Evolutionary conservation across 2,888 invertebrate species (phyloP).

Genomic region (Leucophenga maculata): DNA sequence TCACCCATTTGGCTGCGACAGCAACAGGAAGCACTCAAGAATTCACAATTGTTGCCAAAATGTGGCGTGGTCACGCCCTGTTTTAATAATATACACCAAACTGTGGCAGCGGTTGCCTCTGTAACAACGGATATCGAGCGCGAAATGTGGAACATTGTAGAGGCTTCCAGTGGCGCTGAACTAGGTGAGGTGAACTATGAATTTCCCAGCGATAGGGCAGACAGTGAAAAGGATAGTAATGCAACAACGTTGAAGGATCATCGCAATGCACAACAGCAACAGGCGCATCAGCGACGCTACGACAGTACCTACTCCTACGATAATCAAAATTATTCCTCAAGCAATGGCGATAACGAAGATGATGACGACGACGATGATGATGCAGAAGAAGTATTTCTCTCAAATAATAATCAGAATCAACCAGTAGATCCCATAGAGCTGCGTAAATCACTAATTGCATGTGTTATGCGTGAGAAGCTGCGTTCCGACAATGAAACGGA

Average conservation of each 20-base stretch:
- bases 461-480: slow-evolving; percentile 62
- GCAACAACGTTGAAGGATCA: slow-evolving; percentile 36
- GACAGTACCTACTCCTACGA: slow-evolving; percentile 65
- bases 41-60: slow-evolving; percentile 55
- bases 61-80: slow-evolving; percentile 62
- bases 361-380: slow-evolving; percentile 45
- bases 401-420: slow-evolving; percentile 38
- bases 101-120: slow-evolving; percentile 71
- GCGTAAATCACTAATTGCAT: slow-evolving; percentile 52
- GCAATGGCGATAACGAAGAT: slow-evolving; percentile 56
- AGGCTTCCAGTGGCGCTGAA: slow-evolving; percentile 72
- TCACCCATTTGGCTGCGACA: slow-evolving; percentile 78
- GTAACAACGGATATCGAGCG: slow-evolving; percentile 70
- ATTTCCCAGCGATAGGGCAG: slow-evolving; percentile 48
- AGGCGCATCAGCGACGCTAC: slow-evolving; percentile 44
- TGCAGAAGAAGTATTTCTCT: slow-evolving; percentile 67
- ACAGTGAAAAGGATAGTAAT: slow-evolving; percentile 40
- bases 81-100: slow-evolving; percentile 69
- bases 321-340: slow-evolving; percentile 66
- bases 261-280: slow-evolving; percentile 24
- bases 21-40: slow-evolving; percentile 68
- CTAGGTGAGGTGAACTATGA: slow-evolving; percentile 59
- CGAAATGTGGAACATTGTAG: slow-evolving; percentile 74
- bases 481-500: slow-evolving; percentile 62
- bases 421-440: slow-evolving; percentile 54